Evolutionary conservation across 2,797 vertebrate genomes (phyloP).

Genomic region (Hafferia zeledoni): DNA sequence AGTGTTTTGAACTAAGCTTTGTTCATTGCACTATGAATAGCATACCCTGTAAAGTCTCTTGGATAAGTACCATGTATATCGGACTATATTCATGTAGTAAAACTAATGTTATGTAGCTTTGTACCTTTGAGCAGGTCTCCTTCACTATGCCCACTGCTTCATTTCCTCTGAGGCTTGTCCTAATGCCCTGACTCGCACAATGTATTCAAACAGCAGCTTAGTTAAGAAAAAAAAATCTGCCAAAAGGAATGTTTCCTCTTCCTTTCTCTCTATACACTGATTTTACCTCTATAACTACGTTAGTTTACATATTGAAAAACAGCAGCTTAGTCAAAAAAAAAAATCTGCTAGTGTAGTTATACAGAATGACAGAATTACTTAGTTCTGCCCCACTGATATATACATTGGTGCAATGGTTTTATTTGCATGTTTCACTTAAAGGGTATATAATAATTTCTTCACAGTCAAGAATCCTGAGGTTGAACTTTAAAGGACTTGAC

Average conservation of each 20-base stretch:
- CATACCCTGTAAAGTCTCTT: slow-evolving; percentile 23
- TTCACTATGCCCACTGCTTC: slow-evolving; percentile 5
- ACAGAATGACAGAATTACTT: not conserved
- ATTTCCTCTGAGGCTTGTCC: slow-evolving; percentile 17
- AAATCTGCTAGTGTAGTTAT: not conserved
- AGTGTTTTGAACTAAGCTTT: slow-evolving; percentile 38
- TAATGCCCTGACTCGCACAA: not conserved
- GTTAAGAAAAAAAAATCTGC: slow-evolving; percentile 5
- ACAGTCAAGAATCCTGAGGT: not conserved
- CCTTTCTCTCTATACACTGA: not conserved
- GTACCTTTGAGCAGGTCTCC: slow-evolving; percentile 22
- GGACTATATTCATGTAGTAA: slow-evolving; percentile 34
- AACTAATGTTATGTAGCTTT: slow-evolving; percentile 24
- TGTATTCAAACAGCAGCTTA: not conserved
- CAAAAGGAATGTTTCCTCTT: not conserved
- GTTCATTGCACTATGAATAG: slow-evolving; percentile 5
- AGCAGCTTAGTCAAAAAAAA: slow-evolving; percentile 4
- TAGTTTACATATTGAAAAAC: not conserved
- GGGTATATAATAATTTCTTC: not conserved
- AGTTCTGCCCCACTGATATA: not conserved
- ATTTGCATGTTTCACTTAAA: not conserved
- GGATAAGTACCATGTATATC: slow-evolving; percentile 18
- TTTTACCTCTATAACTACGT: not conserved
- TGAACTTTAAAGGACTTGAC: not conserved
- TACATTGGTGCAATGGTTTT: not conserved